Evolutionary conservation across 2,113 vertebrate genomes (phyloP).

Genomic region (Sisor rabdophorus): DNA sequence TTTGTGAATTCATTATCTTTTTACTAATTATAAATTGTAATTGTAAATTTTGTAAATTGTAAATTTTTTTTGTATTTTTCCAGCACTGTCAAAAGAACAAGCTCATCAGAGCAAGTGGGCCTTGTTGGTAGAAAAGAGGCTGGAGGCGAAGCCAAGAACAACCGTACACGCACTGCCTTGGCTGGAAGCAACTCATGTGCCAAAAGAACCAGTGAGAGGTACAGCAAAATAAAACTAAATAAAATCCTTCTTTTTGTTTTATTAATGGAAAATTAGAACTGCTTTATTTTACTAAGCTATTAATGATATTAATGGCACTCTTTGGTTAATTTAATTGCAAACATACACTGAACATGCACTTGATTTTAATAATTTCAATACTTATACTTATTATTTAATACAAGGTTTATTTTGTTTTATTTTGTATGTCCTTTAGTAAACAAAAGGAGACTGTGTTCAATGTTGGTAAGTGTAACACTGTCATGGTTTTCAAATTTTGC

Average conservation of each 20-base stretch:
- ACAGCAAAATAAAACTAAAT: conserved; percentile 16
- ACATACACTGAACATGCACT: too few species aligned
- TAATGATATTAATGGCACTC: neutral
- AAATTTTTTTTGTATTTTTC: neutral
- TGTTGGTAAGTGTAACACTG: conserved; percentile 78
- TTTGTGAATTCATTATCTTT: neutral
- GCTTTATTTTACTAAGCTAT: neutral
- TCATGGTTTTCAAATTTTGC: conserved; percentile 6
- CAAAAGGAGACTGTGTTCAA: conserved; percentile 96
- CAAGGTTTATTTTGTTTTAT: conserved; percentile 27
- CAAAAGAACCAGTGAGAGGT: conserved; percentile 94
- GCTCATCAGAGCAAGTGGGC: conserved; percentile 87
- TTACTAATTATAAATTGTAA: neutral
- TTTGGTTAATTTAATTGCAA: neutral
- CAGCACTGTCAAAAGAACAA: conserved; percentile 90
- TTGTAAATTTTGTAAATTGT: neutral
- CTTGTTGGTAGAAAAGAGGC: conserved; percentile 82
- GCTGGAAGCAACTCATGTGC: conserved; percentile 90
- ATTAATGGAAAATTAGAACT: neutral
- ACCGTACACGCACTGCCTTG: conserved; percentile 85
- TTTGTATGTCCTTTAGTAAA: conserved; percentile 81
- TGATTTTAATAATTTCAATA: conserved; percentile 30
- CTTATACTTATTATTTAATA: too few species aligned
- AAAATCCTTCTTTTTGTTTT: neutral
- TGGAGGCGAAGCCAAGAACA: conserved; percentile 81